phyloP scores from a whole-genome alignment of 2,113 vertebrate genomes.

The Bungarus multicinctus region DNA sequence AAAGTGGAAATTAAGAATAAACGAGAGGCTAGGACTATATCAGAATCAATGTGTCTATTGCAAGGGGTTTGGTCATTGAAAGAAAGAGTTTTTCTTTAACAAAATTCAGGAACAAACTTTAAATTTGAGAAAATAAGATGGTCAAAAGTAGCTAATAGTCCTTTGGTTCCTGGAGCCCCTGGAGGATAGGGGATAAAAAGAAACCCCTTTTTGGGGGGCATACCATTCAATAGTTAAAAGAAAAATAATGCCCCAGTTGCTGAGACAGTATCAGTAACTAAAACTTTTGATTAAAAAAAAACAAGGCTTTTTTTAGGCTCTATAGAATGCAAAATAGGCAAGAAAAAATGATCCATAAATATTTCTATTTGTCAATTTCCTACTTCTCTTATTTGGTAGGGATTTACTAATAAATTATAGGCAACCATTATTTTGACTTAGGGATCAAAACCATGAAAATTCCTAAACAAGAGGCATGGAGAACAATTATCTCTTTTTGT shows the following conservation, averaged over 20 bases:
- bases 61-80: background rate
- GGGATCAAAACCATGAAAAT: background rate
- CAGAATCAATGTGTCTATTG: background rate
- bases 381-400: background rate
- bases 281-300: background rate
- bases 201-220: background rate
- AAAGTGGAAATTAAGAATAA: background rate
- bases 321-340: background rate
- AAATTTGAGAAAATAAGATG: background rate
- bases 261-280: background rate
- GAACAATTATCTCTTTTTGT: background rate
- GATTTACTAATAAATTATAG: background rate
- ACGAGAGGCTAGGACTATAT: background rate
- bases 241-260: background rate
- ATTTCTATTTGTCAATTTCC: background rate
- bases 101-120: background rate
- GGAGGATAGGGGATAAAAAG: background rate
- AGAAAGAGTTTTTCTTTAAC: background rate
- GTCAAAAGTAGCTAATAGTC: background rate
- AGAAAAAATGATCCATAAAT: background rate
- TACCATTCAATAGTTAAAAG: background rate
- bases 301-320: background rate
- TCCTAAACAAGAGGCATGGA: background rate
- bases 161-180: background rate
- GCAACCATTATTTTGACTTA: background rate